Percentiles rank a stretch among this genome's conserved stretches.
Evolutionary conservation across 35 echinoderm and acorn worm genomes (phyloP).

Genomic region (Strongylocentrotus purpuratus): DNA sequence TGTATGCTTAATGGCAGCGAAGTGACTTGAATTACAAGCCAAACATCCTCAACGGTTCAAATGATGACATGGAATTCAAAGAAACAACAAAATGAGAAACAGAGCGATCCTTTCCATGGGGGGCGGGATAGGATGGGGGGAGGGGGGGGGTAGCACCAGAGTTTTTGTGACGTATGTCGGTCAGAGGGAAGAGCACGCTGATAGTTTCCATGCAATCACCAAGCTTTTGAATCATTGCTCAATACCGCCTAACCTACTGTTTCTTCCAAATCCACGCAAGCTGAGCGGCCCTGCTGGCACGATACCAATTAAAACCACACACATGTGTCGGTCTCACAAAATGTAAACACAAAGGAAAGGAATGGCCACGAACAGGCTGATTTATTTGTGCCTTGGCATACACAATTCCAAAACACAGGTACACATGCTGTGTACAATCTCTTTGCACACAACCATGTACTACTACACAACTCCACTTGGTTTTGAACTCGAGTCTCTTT

Average conservation of each 20-base stretch:
- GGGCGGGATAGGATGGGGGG: background rate
- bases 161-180: background rate
- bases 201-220: background rate
- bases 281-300: background rate
- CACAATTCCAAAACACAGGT: background rate
- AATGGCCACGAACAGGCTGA: background rate
- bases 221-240: background rate
- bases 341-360: background rate
- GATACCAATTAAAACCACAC: background rate
- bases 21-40: background rate
- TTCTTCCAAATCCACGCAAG: background rate
- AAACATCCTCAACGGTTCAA: background rate
- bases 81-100: background rate
- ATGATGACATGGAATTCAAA: background rate
- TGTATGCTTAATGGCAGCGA: constrained; percentile 1
- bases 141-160: background rate
- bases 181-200: background rate
- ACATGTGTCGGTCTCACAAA: background rate
- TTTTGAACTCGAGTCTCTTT: background rate
- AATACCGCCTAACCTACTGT: background rate
- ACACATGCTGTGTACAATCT: background rate
- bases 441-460: background rate
- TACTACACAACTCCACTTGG: background rate
- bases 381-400: background rate
- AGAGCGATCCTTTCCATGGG: background rate